These are phyloP conservation scores for Petrocephalus zakoni DNA, from an alignment of 2,113 vertebrate genomes.

Conservation along the genomic window DNA sequence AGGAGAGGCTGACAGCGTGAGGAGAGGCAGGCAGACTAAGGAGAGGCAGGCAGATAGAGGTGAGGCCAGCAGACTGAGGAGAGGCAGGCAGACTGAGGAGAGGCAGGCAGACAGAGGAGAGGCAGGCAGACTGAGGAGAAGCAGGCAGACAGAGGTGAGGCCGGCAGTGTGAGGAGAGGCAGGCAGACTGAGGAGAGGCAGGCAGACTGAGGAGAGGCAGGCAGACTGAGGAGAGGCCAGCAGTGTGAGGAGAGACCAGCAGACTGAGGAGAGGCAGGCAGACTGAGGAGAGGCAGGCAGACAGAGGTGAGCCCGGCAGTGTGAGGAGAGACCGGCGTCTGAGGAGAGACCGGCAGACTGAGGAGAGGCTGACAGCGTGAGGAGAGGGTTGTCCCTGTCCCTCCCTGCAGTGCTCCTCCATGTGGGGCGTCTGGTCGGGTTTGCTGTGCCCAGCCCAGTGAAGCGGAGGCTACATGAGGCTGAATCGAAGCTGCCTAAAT, in stretches of 20 bases:
- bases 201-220: too few relatives aligned
- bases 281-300: too few relatives aligned
- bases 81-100: too few relatives aligned
- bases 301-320: too few relatives aligned
- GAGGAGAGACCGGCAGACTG: too few relatives aligned
- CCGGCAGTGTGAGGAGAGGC: too few relatives aligned
- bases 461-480: slow-evolving; percentile 62
- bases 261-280: slow-evolving; percentile 37
- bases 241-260: slow-evolving; percentile 36
- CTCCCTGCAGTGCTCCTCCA: slow-evolving; percentile 39
- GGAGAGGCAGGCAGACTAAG: slow-evolving; percentile 26
- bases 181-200: too few relatives aligned
- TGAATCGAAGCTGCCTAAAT: slow-evolving; percentile 72
- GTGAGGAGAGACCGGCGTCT: slow-evolving; percentile 41
- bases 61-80: slow-evolving; percentile 21
- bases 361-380: too few relatives aligned
- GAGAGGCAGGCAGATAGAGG: slow-evolving; percentile 28
- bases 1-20: slow-evolving; percentile 43
- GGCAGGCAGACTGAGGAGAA: slow-evolving; percentile 46
- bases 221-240: slow-evolving; percentile 46
- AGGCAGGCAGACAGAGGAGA: too few relatives aligned
- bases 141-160: slow-evolving; percentile 37
- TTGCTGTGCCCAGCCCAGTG: slow-evolving; percentile 79
- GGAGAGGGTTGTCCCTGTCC: slow-evolving; percentile 23
- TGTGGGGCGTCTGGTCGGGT: slow-evolving; percentile 35